Conservation (phyloP, 2,797 vertebrate genomes). For the Xerus rutilus region DNA sequence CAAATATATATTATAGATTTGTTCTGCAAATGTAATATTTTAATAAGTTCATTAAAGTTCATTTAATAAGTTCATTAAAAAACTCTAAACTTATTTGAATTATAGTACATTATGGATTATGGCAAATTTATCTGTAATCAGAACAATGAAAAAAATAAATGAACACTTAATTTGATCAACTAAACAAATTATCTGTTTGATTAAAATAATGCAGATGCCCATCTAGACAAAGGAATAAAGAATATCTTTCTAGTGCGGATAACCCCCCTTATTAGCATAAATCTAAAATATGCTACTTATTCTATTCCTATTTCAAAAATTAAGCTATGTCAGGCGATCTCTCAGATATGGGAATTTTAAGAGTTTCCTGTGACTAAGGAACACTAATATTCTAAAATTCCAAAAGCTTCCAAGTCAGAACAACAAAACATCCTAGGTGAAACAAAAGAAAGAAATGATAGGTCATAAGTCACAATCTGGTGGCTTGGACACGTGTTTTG, state of each 20-base stretch:
- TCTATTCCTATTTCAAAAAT: constrained; percentile 34
- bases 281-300: not conserved
- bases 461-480: not conserved
- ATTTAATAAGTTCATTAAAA: constrained; percentile 50
- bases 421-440: not conserved
- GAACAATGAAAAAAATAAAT: constrained; percentile 39
- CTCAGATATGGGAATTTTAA: not conserved
- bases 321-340: not conserved
- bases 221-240: not conserved
- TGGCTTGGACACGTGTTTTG: not conserved
- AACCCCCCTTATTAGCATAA: not conserved
- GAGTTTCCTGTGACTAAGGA: not conserved
- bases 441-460: not conserved
- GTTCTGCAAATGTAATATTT: constrained; percentile 7
- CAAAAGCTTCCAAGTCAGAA: not conserved
- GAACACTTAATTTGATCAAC: not conserved
- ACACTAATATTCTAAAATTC: not conserved
- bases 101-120: not conserved
- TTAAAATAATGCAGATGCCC: not conserved
- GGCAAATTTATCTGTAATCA: constrained; percentile 42
- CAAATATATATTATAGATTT: not conserved
- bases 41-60: constrained; percentile 41
- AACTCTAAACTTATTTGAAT: constrained; percentile 7
- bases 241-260: not conserved
- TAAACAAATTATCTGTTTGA: not conserved